Conservation (phyloP, 2,888 invertebrate genomes). For the Scrobipalpa atriplicella region DNA sequence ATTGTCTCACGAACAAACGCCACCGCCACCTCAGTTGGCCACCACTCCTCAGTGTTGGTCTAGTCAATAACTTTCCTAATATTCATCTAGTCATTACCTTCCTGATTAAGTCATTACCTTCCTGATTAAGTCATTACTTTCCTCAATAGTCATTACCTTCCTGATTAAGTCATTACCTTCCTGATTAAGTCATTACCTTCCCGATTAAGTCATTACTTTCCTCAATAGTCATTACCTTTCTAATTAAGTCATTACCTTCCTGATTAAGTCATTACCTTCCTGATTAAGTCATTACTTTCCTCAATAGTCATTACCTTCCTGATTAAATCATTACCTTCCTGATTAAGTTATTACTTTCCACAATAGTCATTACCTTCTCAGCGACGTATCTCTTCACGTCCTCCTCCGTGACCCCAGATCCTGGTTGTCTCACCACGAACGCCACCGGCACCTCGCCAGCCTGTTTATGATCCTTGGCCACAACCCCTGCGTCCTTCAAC, state of each 20-base stretch:
- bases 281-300: not conserved
- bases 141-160: conserved; percentile 58
- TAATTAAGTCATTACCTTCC: too few relatives aligned
- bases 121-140: not conserved
- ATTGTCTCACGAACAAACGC: conserved; percentile 87
- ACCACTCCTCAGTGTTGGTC: conserved; percentile 84
- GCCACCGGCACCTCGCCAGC: conserved; percentile 91
- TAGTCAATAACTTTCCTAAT: not conserved
- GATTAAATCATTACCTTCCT: too few relatives aligned
- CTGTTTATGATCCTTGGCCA: conserved; percentile 86
- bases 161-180: too few relatives aligned
- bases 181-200: too few relatives aligned
- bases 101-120: too few relatives aligned
- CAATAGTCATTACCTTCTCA: conserved; percentile 61
- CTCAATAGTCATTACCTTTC: conserved; percentile 60
- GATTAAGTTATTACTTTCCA: not conserved
- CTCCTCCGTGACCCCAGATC: conserved; percentile 71
- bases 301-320: conserved; percentile 58
- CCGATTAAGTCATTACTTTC: not conserved
- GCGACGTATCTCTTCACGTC: conserved; percentile 83
- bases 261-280: too few relatives aligned
- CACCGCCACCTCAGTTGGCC: conserved; percentile 89
- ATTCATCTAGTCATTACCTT: conserved; percentile 63
- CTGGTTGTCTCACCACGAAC: conserved; percentile 85
- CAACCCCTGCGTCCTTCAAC: conserved; percentile 90